Evolutionary conservation across 2,797 vertebrate species (phyloP).

Genomic region (Ispidina picta): DNA sequence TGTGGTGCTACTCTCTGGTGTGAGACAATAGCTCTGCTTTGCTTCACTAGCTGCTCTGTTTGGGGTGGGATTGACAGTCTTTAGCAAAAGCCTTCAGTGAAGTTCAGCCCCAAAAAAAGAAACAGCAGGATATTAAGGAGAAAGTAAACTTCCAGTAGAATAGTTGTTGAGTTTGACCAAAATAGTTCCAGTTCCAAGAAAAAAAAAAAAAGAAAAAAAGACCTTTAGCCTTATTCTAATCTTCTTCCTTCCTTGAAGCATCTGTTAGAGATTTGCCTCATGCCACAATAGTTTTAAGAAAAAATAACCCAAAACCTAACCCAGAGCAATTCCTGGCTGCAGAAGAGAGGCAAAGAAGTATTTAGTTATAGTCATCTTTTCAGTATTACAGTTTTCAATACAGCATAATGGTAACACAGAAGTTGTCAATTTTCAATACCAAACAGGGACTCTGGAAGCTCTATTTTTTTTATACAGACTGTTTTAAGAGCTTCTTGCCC

Average conservation of each 20-base stretch:
- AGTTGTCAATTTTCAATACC: not conserved
- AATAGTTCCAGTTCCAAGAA: conserved; percentile 28
- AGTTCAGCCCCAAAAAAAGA: conserved; percentile 23
- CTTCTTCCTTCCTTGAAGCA: conserved; percentile 55
- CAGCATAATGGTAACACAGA: not conserved
- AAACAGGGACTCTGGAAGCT: not conserved
- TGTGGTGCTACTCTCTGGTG: not conserved
- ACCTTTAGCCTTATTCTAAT: conserved; percentile 47
- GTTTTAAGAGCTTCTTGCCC: not conserved
- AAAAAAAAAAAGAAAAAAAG: not conserved
- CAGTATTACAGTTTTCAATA: not conserved
- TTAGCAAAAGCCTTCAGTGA: not conserved
- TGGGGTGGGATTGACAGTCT: not conserved
- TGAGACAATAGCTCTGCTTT: not conserved
- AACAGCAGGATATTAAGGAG: conserved; percentile 15
- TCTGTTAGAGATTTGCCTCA: conserved; percentile 62
- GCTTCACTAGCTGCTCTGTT: not conserved
- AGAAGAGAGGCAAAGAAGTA: conserved; percentile 29
- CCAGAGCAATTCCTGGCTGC: conserved; percentile 38
- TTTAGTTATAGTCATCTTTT: conserved; percentile 25
- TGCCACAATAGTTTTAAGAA: conserved; percentile 10
- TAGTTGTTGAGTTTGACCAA: conserved; percentile 22
- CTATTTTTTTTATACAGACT: not conserved
- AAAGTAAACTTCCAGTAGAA: conserved; percentile 43
- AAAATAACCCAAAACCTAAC: conserved; percentile 29